phyloP scores from a whole-genome alignment of 2,888 invertebrate species.

The Microctonus aethiopoides region DNA sequence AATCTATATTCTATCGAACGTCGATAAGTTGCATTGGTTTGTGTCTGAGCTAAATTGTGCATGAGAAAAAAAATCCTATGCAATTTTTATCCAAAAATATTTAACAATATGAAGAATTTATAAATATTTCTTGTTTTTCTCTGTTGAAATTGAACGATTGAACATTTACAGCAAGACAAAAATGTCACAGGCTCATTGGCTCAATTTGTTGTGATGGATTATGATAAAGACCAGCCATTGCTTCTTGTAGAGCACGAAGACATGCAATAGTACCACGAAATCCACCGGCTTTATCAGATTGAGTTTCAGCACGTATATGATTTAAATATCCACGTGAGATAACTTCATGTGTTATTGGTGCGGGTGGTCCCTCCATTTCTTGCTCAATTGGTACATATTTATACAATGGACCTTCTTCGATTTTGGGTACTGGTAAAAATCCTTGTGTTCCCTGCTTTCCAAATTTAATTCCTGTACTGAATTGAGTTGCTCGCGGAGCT shows the following conservation, averaged over 20 bases:
- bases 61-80: not conserved
- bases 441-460: conserved; percentile 73
- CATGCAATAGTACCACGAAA: conserved; percentile 86
- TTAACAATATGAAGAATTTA: not conserved
- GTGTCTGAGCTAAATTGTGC: no score
- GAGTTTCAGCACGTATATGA: conserved; percentile 80
- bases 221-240: conserved; percentile 80
- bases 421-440: conserved; percentile 76
- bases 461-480: conserved; percentile 89
- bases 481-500: conserved; percentile 75
- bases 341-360: conserved; percentile 76
- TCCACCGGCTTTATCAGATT: conserved; percentile 87
- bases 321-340: conserved; percentile 76
- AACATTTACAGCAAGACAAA: conserved; percentile 31
- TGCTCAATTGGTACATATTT: conserved; percentile 71
- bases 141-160: not conserved
- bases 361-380: conserved; percentile 76
- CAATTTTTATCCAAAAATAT: not conserved
- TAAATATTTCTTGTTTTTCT: not conserved
- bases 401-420: conserved; percentile 83
- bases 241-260: conserved; percentile 87
- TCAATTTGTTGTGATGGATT: conserved; percentile 56
- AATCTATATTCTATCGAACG: no score
- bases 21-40: no score
- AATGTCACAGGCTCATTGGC: conserved; percentile 46